Conservation (phyloP, 1,140 invertebrate genomes). For the Calycopis cecrops region DNA sequence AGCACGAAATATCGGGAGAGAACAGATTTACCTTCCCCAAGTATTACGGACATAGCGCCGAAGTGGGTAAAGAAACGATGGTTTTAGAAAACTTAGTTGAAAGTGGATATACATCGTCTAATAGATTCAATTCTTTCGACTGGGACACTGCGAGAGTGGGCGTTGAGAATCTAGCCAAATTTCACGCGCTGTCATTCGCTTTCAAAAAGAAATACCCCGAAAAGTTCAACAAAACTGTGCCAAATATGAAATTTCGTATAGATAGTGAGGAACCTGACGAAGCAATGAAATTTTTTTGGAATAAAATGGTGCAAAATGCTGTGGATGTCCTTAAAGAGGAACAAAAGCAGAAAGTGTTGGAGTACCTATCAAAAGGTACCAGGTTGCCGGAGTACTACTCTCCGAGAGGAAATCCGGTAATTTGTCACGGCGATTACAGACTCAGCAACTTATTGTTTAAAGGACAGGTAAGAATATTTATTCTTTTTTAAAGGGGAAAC, state of each 20-base stretch:
- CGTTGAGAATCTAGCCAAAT: conserved; percentile 38
- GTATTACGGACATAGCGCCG: conserved; percentile 32
- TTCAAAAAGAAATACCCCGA: conserved; percentile 39
- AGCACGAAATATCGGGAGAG: conserved; percentile 27
- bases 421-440: conserved; percentile 46
- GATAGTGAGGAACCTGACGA: conserved; percentile 12
- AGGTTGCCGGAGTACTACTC: conserved; percentile 21
- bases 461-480: conserved; percentile 27
- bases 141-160: conserved; percentile 36
- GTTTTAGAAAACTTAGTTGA: conserved; percentile 43
- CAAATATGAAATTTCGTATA: conserved; percentile 20
- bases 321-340: conserved; percentile 17
- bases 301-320: neutral
- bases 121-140: conserved; percentile 38
- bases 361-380: conserved; percentile 16
- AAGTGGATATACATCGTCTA: conserved; percentile 33
- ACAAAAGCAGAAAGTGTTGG: conserved; percentile 27
- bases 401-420: conserved; percentile 25
- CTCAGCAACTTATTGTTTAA: conserved; percentile 43
- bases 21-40: conserved; percentile 41
- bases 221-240: conserved; percentile 31
- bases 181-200: conserved; percentile 51
- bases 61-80: conserved; percentile 34
- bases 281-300: conserved; percentile 11
- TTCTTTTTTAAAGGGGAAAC: too few species aligned